A percentile compares a stretch with the other conserved stretches of the same genome.
Conservation (phyloP, 1,140 invertebrate genomes). For the Drosophila pachea region DNA sequence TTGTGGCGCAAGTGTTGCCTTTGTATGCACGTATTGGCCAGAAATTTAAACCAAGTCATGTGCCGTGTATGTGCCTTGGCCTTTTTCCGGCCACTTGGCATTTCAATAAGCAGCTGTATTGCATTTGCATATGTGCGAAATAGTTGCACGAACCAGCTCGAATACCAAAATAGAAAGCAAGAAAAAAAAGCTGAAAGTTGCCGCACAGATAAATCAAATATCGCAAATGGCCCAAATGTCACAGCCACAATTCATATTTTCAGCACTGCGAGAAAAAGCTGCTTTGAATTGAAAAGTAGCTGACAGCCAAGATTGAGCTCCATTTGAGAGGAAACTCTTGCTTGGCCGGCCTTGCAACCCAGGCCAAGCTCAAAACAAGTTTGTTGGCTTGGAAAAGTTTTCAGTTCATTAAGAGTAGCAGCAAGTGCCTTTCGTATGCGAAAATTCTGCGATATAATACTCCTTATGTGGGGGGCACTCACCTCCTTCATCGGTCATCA, state of each 20-base stretch:
- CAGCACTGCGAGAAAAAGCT: not conserved
- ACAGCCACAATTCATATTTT: conserved; percentile 10
- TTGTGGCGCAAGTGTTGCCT: conserved; percentile 17
- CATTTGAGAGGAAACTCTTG: not conserved
- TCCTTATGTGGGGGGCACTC: no score
- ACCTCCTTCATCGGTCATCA: conserved; percentile 91
- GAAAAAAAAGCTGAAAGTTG: not conserved
- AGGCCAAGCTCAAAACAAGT: no score
- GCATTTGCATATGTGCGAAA: conserved; percentile 38
- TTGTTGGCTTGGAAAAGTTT: no score
- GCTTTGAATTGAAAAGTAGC: not conserved
- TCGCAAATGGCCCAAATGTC: conserved; percentile 1
- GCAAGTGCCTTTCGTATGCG: no score
- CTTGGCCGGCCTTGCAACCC: conserved; percentile 1
- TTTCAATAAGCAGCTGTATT: conserved; percentile 42
- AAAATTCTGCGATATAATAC: no score
- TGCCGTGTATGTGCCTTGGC: conserved; percentile 21
- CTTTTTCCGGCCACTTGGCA: conserved; percentile 46
- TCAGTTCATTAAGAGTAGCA: not conserved
- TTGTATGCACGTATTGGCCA: conserved; percentile 12
- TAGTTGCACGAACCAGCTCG: conserved; percentile 7
- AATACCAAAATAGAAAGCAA: not conserved
- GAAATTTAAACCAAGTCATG: conserved; percentile 16
- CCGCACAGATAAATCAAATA: conserved; percentile 25
- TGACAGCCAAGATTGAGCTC: not conserved